These are phyloP conservation scores for Clinocottus analis DNA, from an alignment of 2,113 vertebrate genomes.

Conservation along the genomic window DNA sequence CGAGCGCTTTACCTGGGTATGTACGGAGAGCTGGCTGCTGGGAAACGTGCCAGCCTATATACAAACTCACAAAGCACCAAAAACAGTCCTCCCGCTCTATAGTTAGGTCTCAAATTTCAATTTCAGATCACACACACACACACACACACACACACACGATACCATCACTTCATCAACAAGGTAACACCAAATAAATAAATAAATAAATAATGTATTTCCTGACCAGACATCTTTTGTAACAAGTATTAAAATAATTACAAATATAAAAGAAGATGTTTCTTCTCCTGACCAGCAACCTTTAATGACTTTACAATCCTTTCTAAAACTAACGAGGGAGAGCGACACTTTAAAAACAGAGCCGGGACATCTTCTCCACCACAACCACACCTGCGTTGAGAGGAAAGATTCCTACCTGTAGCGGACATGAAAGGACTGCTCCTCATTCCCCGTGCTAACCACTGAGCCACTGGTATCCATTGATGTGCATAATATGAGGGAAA, in stretches of 20 bases:
- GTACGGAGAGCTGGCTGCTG: slow-evolving; percentile 42
- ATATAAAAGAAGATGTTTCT: neutral
- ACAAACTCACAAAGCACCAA: slow-evolving; percentile 28
- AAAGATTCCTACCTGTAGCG: slow-evolving; percentile 94
- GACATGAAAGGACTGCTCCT: slow-evolving; percentile 91
- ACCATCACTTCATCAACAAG: neutral
- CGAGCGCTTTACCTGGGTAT: slow-evolving; percentile 19
- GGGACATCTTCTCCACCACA: slow-evolving; percentile 11
- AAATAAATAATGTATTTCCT: neutral
- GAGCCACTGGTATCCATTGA: slow-evolving; percentile 88
- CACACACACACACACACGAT: neutral
- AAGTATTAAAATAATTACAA: slow-evolving; percentile 1
- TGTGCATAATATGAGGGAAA: slow-evolving; percentile 88
- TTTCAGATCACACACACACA: neutral
- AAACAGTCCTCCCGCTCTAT: neutral
- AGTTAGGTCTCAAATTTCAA: neutral
- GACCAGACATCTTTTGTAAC: neutral
- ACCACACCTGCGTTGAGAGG: slow-evolving; percentile 22
- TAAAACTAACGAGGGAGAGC: neutral
- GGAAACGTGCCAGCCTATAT: slow-evolving; percentile 24
- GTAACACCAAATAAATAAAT: neutral
- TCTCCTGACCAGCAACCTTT: slow-evolving; percentile 6
- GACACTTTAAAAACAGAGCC: neutral
- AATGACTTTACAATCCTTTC: neutral
- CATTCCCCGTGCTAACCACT: slow-evolving; percentile 87